Conservation (phyloP, 2,888 invertebrate species). For the Pheosia tremula region DNA sequence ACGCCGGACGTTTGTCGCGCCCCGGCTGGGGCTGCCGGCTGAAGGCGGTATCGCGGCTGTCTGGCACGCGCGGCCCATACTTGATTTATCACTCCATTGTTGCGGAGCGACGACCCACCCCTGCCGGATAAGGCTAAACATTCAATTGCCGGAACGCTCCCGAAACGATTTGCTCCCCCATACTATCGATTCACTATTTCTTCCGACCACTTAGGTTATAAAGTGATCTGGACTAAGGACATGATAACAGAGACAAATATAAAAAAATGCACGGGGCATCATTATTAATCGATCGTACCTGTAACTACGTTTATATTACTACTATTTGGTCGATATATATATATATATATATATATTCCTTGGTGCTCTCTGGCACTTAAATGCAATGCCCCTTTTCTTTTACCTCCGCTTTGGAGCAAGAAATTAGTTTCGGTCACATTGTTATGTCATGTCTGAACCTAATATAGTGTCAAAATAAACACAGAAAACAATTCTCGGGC, state of each 20-base stretch:
- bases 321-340: too few relatives aligned
- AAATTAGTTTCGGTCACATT: too few relatives aligned
- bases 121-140: constrained; percentile 80
- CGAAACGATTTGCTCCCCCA: constrained; percentile 76
- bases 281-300: too few relatives aligned
- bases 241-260: constrained; percentile 6
- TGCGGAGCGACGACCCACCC: constrained; percentile 75
- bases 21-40: constrained; percentile 32
- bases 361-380: too few relatives aligned
- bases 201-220: constrained; percentile 51
- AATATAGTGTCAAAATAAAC: too few relatives aligned
- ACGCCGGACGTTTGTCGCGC: constrained; percentile 51
- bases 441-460: too few relatives aligned
- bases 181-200: constrained; percentile 72
- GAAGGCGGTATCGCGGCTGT: constrained; percentile 33
- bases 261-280: too few relatives aligned
- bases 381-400: too few relatives aligned
- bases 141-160: constrained; percentile 80
- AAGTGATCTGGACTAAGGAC: constrained; percentile 31
- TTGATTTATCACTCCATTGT: constrained; percentile 84
- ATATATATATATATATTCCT: too few relatives aligned
- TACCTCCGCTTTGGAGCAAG: too few relatives aligned
- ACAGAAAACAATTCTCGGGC: too few relatives aligned
- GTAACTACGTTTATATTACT: too few relatives aligned
- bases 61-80: constrained; percentile 80